These are phyloP conservation scores for Phalacrocorax brasilianus DNA, from an alignment of 2,113 vertebrate species.

Conservation along the genomic window DNA sequence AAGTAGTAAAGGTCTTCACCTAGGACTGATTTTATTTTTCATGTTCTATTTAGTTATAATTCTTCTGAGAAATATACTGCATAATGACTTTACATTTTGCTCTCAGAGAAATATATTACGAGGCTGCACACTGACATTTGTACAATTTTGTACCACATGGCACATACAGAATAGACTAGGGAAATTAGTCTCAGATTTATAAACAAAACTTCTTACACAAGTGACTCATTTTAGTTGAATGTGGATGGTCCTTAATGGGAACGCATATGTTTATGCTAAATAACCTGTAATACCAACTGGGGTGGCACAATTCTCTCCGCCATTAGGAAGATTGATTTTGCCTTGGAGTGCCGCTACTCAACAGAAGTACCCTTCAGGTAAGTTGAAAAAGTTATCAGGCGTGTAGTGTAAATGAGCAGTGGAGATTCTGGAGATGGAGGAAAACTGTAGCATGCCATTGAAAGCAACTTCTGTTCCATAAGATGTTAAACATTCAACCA, in stretches of 20 bases:
- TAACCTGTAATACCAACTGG: constrained; percentile 57
- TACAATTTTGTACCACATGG: constrained; percentile 7
- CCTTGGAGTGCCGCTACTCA: constrained; percentile 44
- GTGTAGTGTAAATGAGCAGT: constrained; percentile 45
- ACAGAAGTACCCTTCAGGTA: constrained; percentile 60
- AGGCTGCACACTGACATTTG: constrained; percentile 35
- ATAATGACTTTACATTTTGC: background rate
- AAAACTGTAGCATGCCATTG: background rate
- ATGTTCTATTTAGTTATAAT: background rate
- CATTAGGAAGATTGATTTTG: constrained; percentile 71
- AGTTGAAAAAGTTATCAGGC: constrained; percentile 62
- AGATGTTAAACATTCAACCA: background rate
- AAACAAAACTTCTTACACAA: constrained; percentile 65
- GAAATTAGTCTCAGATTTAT: constrained; percentile 74
- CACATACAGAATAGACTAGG: background rate
- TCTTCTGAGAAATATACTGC: constrained; percentile 12
- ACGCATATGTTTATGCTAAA: constrained; percentile 72
- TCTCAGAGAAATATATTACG: constrained; percentile 14
- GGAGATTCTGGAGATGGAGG: background rate
- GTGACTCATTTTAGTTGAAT: constrained; percentile 48
- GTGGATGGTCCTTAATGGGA: constrained; percentile 61
- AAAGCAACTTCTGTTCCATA: background rate
- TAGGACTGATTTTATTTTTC: background rate
- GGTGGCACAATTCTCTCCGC: constrained; percentile 19
- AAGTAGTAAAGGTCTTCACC: background rate